Percentiles rank a stretch among this genome's conserved stretches.
Conservation (phyloP, 1,140 invertebrate genomes). For the Drosophila parvula region DNA sequence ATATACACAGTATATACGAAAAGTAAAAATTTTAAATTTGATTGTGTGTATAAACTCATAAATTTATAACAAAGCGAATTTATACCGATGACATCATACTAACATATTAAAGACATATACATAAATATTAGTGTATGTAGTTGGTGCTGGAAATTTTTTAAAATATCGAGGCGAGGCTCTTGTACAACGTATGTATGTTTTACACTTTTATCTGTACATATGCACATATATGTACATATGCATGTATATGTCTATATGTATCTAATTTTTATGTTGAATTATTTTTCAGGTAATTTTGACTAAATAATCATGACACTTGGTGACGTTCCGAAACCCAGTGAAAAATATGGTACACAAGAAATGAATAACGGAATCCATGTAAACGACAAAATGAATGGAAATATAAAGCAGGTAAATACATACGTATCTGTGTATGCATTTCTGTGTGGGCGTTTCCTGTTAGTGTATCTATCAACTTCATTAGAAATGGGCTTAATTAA, state of each 20-base stretch:
- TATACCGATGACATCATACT: neutral
- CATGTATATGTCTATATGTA: neutral
- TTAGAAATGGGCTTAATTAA: constrained; percentile 4
- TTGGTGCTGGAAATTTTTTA: neutral
- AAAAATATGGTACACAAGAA: constrained; percentile 4
- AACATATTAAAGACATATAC: neutral
- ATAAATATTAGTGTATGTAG: neutral
- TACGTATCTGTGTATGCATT: constrained; percentile 6
- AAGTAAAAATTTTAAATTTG: neutral
- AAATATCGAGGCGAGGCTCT: neutral
- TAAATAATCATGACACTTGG: constrained; percentile 60
- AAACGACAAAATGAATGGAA: constrained; percentile 40
- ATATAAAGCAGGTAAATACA: constrained; percentile 41
- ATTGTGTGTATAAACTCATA: neutral
- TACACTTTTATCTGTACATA: neutral
- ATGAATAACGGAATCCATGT: constrained; percentile 28
- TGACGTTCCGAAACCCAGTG: constrained; percentile 31
- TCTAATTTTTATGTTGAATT: constrained; percentile 1
- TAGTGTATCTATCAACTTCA: constrained; percentile 2
- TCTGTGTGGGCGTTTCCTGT: constrained; percentile 10
- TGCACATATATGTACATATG: neutral
- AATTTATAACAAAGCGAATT: neutral
- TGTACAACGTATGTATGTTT: neutral
- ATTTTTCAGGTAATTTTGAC: constrained; percentile 24
- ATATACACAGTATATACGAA: neutral